Evolutionary conservation across 2,113 vertebrate genomes (phyloP).

Genomic region (Oryzias woworae): DNA sequence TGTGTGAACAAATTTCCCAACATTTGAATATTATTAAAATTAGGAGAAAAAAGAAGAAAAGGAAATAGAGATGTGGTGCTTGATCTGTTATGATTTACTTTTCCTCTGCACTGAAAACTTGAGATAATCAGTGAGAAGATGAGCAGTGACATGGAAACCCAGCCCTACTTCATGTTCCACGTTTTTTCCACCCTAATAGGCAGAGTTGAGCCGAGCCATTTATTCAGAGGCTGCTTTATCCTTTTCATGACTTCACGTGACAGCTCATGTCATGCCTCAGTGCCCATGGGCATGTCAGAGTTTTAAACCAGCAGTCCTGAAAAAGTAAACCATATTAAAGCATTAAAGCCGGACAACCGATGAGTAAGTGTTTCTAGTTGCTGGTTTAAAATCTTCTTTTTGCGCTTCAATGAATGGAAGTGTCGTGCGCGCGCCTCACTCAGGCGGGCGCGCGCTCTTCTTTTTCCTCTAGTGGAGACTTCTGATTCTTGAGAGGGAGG

Average conservation of each 20-base stretch:
- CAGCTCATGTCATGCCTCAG: constrained; percentile 31
- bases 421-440: constrained; percentile 44
- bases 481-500: constrained; percentile 58
- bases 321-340: not conserved
- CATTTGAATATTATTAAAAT: too few relatives aligned
- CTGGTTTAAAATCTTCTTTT: not conserved
- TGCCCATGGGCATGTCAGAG: constrained; percentile 13
- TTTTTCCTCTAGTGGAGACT: constrained; percentile 47
- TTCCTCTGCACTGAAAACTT: constrained; percentile 15
- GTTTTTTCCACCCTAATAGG: constrained; percentile 45
- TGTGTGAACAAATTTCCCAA: too few relatives aligned
- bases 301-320: constrained; percentile 1
- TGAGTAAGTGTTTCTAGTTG: too few relatives aligned
- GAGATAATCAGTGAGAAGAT: constrained; percentile 38
- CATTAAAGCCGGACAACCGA: not conserved
- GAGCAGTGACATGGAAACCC: constrained; percentile 55
- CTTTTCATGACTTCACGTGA: constrained; percentile 57
- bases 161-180: constrained; percentile 31
- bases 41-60: too few relatives aligned
- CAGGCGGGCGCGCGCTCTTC: constrained; percentile 37
- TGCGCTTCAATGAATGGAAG: constrained; percentile 48
- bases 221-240: constrained; percentile 44
- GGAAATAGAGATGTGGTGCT: too few relatives aligned
- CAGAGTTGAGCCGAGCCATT: constrained; percentile 27
- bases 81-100: too few relatives aligned